Conservation (phyloP, 2,888 invertebrate genomes). For the Limnephilus lunatus region DNA sequence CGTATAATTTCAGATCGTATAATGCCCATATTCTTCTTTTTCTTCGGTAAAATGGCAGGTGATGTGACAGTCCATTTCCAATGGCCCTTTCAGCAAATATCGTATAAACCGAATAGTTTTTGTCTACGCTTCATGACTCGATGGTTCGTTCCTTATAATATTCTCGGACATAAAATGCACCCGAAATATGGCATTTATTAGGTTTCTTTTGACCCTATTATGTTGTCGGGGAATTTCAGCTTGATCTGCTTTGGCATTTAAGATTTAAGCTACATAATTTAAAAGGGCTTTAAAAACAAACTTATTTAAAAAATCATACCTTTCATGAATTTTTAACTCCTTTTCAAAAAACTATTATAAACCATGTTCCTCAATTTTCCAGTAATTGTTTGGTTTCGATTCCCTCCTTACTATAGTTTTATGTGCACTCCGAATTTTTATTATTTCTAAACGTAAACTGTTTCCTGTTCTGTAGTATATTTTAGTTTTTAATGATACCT, state of each 20-base stretch:
- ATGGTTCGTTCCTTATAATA: neutral
- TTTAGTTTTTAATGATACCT: too few species aligned
- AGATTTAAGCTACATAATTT: neutral
- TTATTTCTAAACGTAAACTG: too few species aligned
- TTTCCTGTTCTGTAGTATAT: too few species aligned
- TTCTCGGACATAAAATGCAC: neutral
- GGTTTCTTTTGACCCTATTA: neutral
- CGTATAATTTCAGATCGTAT: neutral
- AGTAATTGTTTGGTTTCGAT: too few species aligned
- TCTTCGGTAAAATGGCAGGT: neutral
- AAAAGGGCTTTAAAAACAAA: too few species aligned
- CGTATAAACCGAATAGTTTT: constrained; percentile 10
- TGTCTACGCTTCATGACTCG: constrained; percentile 23
- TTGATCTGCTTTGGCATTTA: neutral
- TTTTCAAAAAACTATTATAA: too few species aligned
- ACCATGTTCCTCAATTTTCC: too few species aligned
- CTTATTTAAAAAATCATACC: too few species aligned
- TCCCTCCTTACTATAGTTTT: too few species aligned
- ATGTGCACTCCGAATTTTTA: too few species aligned
- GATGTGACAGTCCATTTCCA: neutral
- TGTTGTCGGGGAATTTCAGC: neutral
- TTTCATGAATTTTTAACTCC: too few species aligned
- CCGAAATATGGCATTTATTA: constrained; percentile 5
- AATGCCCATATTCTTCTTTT: neutral
- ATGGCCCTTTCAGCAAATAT: neutral